These are phyloP conservation scores for Sebastiscus albofasciatus DNA, from an alignment of 2,797 vertebrate genomes.

Conservation along the genomic window DNA sequence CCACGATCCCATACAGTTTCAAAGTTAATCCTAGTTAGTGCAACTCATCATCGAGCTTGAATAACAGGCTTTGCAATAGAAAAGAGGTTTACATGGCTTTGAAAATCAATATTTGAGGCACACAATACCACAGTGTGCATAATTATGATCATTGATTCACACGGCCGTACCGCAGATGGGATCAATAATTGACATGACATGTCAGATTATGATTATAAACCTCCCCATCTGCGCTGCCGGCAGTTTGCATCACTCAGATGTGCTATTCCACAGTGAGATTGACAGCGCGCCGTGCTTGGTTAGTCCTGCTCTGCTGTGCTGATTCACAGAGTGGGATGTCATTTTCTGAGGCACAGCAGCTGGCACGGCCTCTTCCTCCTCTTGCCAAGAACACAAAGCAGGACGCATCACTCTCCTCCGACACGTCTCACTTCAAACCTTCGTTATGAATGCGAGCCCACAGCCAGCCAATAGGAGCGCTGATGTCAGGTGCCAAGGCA, in stretches of 20 bases:
- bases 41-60: not conserved
- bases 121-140: not conserved
- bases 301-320: constrained; percentile 8
- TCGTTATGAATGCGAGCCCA: constrained; percentile 11
- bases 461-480: constrained; percentile 2
- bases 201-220: constrained; percentile 24
- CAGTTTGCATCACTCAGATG: constrained; percentile 5
- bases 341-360: constrained; percentile 27
- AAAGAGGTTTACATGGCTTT: not conserved
- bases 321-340: constrained; percentile 37
- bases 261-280: constrained; percentile 21
- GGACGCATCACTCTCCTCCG: constrained; percentile 19
- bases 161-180: not conserved
- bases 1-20: not conserved
- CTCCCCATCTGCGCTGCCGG: not conserved
- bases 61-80: not conserved
- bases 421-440: constrained; percentile 23
- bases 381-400: constrained; percentile 37
- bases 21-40: not conserved
- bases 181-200: constrained; percentile 33
- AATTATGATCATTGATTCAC: constrained; percentile 15
- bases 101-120: constrained; percentile 1
- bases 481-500: constrained; percentile 6
- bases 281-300: constrained; percentile 28
- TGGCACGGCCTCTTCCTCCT: constrained; percentile 10